Conservation (phyloP, 2,113 vertebrate species). For the Solea solea region DNA sequence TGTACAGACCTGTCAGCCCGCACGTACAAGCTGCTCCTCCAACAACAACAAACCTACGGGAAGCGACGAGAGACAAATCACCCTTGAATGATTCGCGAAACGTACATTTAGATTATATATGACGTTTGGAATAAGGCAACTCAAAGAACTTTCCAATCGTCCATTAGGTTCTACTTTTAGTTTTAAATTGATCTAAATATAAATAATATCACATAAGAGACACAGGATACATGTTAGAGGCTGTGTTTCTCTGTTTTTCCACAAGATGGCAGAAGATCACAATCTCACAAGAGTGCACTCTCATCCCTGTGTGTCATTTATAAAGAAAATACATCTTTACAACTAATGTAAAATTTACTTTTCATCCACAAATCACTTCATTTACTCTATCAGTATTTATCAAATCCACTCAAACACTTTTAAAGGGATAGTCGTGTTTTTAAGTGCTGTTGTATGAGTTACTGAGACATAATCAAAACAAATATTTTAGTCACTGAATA, state of each 20-base stretch:
- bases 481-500: too few relatives aligned
- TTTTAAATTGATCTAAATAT: too few relatives aligned
- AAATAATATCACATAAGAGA: not conserved
- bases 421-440: too few relatives aligned
- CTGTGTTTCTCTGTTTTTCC: not conserved
- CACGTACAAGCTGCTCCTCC: not conserved
- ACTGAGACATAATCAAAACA: too few relatives aligned
- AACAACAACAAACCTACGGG: constrained; percentile 46
- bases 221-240: not conserved
- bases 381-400: too few relatives aligned
- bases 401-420: too few relatives aligned
- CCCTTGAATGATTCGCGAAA: not conserved
- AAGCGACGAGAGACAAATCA: constrained; percentile 30
- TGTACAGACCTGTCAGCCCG: constrained; percentile 41
- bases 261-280: constrained; percentile 54
- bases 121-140: not conserved
- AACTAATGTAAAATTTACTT: too few relatives aligned
- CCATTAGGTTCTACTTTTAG: too few relatives aligned
- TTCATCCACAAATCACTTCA: too few relatives aligned
- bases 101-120: not conserved
- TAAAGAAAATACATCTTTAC: too few relatives aligned
- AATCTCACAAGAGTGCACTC: not conserved
- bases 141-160: not conserved
- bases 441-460: too few relatives aligned
- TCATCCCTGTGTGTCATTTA: not conserved